These are phyloP conservation scores for Hybognathus amarus DNA, from an alignment of 2,797 vertebrate genomes.

Conservation along the genomic window DNA sequence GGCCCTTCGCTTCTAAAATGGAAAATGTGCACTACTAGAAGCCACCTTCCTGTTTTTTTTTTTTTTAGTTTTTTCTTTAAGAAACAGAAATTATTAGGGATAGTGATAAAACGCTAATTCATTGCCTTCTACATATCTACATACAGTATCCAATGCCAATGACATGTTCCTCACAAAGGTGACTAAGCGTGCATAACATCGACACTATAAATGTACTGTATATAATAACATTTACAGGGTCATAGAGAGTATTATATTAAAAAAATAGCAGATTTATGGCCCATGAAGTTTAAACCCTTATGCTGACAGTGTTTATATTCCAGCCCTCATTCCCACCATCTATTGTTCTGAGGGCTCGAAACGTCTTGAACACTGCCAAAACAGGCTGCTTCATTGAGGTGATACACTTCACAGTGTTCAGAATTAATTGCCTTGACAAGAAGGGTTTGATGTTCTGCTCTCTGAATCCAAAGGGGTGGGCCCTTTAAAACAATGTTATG, in stretches of 20 bases:
- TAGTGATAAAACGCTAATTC: neutral
- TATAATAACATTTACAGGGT: neutral
- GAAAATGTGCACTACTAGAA: conserved; percentile 30
- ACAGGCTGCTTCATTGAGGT: conserved; percentile 58
- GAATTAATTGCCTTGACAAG: conserved; percentile 53
- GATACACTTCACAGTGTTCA: conserved; percentile 53
- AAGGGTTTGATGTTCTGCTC: conserved; percentile 43
- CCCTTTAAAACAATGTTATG: conserved; percentile 35
- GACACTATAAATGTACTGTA: neutral
- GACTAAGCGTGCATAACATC: conserved; percentile 4
- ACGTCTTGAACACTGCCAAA: conserved; percentile 55
- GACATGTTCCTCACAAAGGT: neutral
- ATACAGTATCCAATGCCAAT: neutral
- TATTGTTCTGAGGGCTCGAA: conserved; percentile 68
- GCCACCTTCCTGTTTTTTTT: neutral
- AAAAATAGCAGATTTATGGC: conserved; percentile 54
- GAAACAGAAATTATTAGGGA: neutral
- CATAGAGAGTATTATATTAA: conserved; percentile 38
- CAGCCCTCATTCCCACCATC: conserved; percentile 63
- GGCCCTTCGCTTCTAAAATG: conserved; percentile 64
- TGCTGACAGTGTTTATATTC: conserved; percentile 72
- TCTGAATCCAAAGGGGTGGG: conserved; percentile 3
- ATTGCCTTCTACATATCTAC: neutral
- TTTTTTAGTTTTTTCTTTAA: neutral
- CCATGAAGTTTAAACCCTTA: conserved; percentile 61